Conservation (phyloP, 2,797 vertebrate genomes). For the Parotocinclus haroldoi region DNA sequence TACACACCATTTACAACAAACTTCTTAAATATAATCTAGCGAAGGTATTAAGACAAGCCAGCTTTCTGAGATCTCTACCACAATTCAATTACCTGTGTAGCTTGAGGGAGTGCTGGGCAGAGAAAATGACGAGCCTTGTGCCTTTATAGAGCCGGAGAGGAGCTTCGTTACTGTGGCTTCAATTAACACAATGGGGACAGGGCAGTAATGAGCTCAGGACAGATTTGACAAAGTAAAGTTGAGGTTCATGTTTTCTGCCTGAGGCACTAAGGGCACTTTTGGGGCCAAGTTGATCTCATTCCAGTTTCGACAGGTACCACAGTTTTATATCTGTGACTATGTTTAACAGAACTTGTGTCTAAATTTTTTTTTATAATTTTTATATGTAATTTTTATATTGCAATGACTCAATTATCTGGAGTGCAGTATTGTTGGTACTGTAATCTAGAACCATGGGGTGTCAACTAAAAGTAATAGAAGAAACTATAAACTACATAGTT, state of each 20-base stretch:
- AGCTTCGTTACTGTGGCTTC: slow-evolving; percentile 70
- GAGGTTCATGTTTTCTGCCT: slow-evolving; percentile 60
- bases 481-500: too few species aligned
- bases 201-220: slow-evolving; percentile 65
- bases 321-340: too few species aligned
- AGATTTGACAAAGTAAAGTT: slow-evolving; percentile 63
- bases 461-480: too few species aligned
- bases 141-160: slow-evolving; percentile 64
- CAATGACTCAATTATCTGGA: too few species aligned
- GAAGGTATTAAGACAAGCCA: slow-evolving; percentile 82
- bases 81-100: slow-evolving; percentile 81
- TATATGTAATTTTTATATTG: too few species aligned
- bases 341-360: too few species aligned
- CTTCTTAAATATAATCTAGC: slow-evolving; percentile 79
- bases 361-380: too few species aligned
- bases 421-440: too few species aligned
- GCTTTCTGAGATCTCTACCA: slow-evolving; percentile 72
- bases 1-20: slow-evolving; percentile 73
- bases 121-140: slow-evolving; percentile 62
- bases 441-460: too few species aligned
- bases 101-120: slow-evolving; percentile 65
- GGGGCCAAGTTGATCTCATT: slow-evolving; percentile 56
- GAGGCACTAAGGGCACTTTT: slow-evolving; percentile 56
- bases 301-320: too few species aligned
- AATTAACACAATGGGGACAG: slow-evolving; percentile 73